Conservation (phyloP, 2,113 vertebrate genomes). For the Synodontis membranacea region DNA sequence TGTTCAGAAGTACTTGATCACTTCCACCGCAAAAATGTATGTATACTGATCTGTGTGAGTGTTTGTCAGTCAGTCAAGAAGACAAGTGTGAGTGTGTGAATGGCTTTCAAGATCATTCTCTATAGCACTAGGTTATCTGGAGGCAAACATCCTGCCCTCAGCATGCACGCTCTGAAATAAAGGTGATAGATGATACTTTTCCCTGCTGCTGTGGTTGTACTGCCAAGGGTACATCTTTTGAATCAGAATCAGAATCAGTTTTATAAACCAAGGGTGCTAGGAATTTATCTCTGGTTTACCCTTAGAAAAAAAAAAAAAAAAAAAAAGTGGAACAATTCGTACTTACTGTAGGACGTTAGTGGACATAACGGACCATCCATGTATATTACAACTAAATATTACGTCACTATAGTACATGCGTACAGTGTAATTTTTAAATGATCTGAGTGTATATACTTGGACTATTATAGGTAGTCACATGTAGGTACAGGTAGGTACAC, state of each 20-base stretch:
- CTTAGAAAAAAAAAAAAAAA: neutral
- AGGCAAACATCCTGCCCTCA: neutral
- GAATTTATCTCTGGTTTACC: neutral
- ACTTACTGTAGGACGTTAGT: neutral
- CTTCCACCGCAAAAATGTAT: neutral
- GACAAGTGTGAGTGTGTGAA: too few species aligned
- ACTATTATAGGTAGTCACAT: neutral
- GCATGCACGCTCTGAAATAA: neutral
- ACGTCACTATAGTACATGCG: neutral
- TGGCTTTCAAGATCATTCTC: too few species aligned
- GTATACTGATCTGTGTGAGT: neutral
- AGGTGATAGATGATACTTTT: neutral
- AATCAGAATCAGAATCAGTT: neutral
- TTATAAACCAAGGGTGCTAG: neutral
- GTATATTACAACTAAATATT: neutral
- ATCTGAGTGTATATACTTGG: neutral
- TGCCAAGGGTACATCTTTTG: neutral
- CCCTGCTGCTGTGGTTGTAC: neutral
- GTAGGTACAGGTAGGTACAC: neutral
- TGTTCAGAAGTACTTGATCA: neutral
- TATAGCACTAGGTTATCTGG: neutral
- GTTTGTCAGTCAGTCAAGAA: neutral
- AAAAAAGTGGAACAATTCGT: neutral
- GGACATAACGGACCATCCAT: too few species aligned
- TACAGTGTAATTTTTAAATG: neutral